Evolutionary conservation across 2,888 invertebrate species (phyloP), one percentile per base, ranked within the genome.

Genomic region (Aquatica leii): DNA sequence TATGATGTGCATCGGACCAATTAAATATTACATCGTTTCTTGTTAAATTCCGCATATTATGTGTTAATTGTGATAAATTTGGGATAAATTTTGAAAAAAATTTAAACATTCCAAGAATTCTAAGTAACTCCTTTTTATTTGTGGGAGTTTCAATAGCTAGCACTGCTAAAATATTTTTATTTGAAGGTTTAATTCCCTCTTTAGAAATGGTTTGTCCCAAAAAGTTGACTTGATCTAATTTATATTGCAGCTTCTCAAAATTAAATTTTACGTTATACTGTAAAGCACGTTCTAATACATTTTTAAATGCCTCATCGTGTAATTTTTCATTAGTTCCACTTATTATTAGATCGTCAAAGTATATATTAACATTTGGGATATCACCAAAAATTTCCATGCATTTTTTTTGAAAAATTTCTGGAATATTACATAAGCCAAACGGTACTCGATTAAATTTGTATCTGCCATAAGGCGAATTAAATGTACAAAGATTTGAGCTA

Each of bases 401-500:
- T 11, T 37, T 37, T 12, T 37, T 37, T 37, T 37, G 37, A 11
- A 37, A 37, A 5, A 37, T 37, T 11, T 43, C 43, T 2, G 43
- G 4, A 9, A 15, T 15, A 15, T 6, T 14, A 4, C 2, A 15
- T 1, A 43, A 4, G 9, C 17, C 43, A 66, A 55, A 69, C 2
- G 69, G 65, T 14, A 68, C 17, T 34, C 66, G 54, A 8, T 24
- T 12, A 53, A 68, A 65, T 35, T 46, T 51, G 21, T 63, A 70
- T 35, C 69, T 43, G 0, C 68, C 65, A 65, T 62, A 69, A 2
- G 67, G 67, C 11, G 70, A 62, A 14, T 58, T 59, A 34, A 69
- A 37, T 9, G 37, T 37, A 12, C 37, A 9, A n/a, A 8, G 9
- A 37, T 37, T 12, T 37, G 37, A 37, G 12, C n/a, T 37, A 37